These are phyloP conservation scores for Agelas oroides DNA, from an alignment of 37 sponge, comb jelly and placozoan genomes.

Conservation along the genomic window DNA sequence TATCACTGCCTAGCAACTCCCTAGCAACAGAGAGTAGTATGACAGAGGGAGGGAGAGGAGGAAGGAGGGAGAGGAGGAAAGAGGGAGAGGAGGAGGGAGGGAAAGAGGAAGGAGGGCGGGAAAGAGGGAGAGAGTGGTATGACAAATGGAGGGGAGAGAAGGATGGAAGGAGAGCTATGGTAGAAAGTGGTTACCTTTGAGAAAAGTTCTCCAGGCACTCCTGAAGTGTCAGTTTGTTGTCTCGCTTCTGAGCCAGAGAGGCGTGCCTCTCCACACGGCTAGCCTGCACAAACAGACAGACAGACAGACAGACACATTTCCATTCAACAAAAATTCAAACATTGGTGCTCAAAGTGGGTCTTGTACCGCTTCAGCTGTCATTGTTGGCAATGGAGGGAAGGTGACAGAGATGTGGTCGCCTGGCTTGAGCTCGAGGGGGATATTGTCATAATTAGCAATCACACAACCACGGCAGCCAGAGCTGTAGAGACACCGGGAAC, in stretches of 20 bases:
- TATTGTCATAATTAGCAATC: conserved; percentile 3
- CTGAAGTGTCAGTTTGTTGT: conserved; percentile 34
- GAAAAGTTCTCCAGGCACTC: conserved; percentile 72
- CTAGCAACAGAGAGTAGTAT: conserved; percentile 30
- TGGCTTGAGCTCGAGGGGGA: conserved; percentile 46
- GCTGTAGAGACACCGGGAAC: conserved; percentile 65
- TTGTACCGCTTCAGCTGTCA: neutral
- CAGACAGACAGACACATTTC: neutral
- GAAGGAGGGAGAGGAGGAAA: too few relatives aligned
- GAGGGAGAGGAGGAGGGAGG: too few relatives aligned
- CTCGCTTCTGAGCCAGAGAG: conserved; percentile 36
- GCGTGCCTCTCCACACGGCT: conserved; percentile 29
- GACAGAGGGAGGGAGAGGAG: neutral
- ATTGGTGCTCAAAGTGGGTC: neutral
- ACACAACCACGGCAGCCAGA: conserved; percentile 61
- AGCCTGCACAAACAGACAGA: neutral
- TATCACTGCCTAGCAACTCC: conserved; percentile 68
- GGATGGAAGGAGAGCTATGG: too few relatives aligned
- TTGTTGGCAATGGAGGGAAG: neutral
- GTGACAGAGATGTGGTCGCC: conserved; percentile 64
- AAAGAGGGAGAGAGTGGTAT: too few relatives aligned
- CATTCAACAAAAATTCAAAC: neutral
- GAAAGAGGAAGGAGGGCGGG: too few relatives aligned
- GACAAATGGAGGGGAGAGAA: too few relatives aligned
- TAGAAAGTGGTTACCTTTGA: conserved; percentile 35